Evolutionary conservation across 2,113 vertebrate genomes (phyloP).

Genomic region (Nestor notabilis): DNA sequence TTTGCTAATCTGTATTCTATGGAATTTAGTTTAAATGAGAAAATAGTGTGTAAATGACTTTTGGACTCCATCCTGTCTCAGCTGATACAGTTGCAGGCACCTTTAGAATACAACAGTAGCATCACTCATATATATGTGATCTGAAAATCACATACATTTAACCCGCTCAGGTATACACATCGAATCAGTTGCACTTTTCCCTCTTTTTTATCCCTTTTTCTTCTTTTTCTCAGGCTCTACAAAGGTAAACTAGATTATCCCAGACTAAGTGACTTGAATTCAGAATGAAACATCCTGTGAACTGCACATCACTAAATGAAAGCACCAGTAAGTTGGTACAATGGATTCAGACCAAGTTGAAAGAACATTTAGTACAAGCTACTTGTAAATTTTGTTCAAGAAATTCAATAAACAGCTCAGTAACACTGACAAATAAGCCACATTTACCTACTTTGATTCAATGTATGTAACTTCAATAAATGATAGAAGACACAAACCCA

Average conservation of each 20-base stretch:
- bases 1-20: neutral
- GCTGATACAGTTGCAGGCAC: neutral
- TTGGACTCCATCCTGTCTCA: neutral
- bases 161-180: neutral
- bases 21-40: neutral
- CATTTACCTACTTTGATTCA: neutral
- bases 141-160: neutral
- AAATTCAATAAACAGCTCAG: neutral
- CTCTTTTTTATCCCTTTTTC: rapidly evolving
- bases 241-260: neutral
- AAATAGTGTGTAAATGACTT: neutral
- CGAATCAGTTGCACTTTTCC: neutral
- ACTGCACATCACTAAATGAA: neutral
- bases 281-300: neutral
- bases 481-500: neutral
- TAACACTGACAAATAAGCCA: neutral
- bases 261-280: neutral
- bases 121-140: neutral
- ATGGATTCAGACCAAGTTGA: neutral
- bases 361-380: neutral
- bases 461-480: neutral
- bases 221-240: neutral
- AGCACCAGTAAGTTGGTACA: neutral
- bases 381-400: neutral
- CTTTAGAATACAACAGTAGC: neutral